Evolutionary conservation across 1,140 invertebrate genomes (phyloP), one percentile per base, ranked within the genome.

Genomic region (Pomacea maculata): DNA sequence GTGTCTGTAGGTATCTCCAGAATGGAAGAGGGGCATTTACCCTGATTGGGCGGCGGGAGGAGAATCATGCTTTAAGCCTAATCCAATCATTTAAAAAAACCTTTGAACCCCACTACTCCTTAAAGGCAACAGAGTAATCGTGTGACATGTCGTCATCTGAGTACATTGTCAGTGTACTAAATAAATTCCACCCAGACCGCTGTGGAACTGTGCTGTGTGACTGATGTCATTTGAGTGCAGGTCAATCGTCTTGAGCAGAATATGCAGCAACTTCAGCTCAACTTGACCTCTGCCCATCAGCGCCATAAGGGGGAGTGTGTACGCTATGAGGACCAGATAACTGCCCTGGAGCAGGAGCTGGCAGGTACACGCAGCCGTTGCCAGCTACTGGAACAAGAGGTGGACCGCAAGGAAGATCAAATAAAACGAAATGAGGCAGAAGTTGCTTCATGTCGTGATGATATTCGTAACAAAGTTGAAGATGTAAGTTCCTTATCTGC

Each of bases 221-320:
- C 34, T 45, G 34, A 45, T 45, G 34, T 45, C 34, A 45, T 45
- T 45, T 61, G 57, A 25, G 82, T 54, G 29, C 75, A 91, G 90
- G 88, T 90, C 78, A 84, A 85, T 34, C 85, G 86, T 34, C 82
- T 91, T 71, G 89, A 91, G 79, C 86, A 88, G 78, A 89, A 85
- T 64, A 83, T 90, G 15, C 86, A 89, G 79, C 88, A 91, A 78
- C 79, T 91, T 19, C 89, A 91, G 80, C 83, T 90, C 71, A 90
- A 90, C 81, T 83, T 91, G 54, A 87, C 89, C 2, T 84, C 87
- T n/a, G 85, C 88, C 54, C 88, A 89, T 67, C 87, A 90, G 65
- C 84, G 89, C 8, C 87, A 90, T 80, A 90, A 90, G 81, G 82
- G 86, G 55, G 90, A 91, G 65, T 84, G 85, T 0, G 85, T 80